These are phyloP conservation scores for Prinia subflava DNA, from an alignment of 2,113 vertebrate species.

Conservation along the genomic window DNA sequence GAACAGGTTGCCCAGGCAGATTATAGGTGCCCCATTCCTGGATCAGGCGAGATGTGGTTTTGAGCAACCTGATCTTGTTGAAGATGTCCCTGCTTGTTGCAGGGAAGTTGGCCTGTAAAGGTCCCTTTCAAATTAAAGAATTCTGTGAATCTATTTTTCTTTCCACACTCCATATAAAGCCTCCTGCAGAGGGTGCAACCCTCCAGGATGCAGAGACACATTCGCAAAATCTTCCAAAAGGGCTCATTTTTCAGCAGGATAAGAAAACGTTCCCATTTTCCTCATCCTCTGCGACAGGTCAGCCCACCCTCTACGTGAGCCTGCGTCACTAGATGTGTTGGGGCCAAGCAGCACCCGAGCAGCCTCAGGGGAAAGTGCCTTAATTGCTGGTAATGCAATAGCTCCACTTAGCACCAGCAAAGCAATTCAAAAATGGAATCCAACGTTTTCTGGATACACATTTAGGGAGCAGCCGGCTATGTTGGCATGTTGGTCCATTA, in stretches of 20 bases:
- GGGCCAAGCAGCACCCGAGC: background rate
- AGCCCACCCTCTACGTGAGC: accelerated
- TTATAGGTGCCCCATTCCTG: too few species aligned
- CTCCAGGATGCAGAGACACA: background rate
- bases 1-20: background rate
- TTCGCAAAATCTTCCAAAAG: background rate
- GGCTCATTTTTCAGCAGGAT: background rate
- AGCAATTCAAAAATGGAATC: constrained; percentile 59
- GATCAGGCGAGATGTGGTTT: background rate
- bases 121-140: background rate
- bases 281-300: background rate
- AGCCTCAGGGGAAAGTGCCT: background rate
- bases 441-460: constrained; percentile 60
- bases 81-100: background rate
- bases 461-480: constrained; percentile 32
- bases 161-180: background rate
- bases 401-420: constrained; percentile 56
- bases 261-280: background rate
- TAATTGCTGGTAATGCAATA: constrained; percentile 58
- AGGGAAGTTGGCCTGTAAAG: background rate
- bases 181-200: background rate
- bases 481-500: constrained; percentile 57
- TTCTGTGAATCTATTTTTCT: background rate
- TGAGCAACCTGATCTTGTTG: background rate
- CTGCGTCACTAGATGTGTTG: accelerated